A percentile compares a stretch with the other conserved stretches of the same genome.
These are phyloP conservation scores for Marisa cornuarietis DNA, from an alignment of 1,140 invertebrate genomes.

Conservation along the genomic window DNA sequence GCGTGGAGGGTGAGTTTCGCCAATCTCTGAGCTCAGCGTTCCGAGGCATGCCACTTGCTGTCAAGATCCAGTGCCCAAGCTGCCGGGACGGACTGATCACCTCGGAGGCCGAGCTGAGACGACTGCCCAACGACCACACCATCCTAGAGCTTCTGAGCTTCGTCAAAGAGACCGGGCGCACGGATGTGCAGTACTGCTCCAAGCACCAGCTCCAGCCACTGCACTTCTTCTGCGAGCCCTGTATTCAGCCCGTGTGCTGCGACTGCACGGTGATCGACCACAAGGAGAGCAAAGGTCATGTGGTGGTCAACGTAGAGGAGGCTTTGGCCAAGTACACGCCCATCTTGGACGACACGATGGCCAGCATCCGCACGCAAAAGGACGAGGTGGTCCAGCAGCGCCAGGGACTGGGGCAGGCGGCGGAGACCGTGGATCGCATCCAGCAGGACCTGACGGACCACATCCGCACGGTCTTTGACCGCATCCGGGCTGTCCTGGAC, in stretches of 20 bases:
- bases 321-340: slow-evolving; percentile 59
- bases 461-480: slow-evolving; percentile 52
- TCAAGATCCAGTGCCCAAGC: slow-evolving; percentile 75
- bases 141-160: slow-evolving; percentile 54
- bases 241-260: slow-evolving; percentile 58
- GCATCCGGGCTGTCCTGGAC: slow-evolving; percentile 51
- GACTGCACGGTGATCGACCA: slow-evolving; percentile 63
- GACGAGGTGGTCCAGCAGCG: slow-evolving; percentile 43
- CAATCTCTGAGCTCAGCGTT: slow-evolving; percentile 57
- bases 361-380: slow-evolving; percentile 44
- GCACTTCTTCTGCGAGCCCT: slow-evolving; percentile 63
- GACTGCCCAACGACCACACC: slow-evolving; percentile 59
- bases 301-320: slow-evolving; percentile 59
- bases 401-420: slow-evolving; percentile 44
- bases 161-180: slow-evolving; percentile 49
- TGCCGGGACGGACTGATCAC: slow-evolving; percentile 93
- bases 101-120: slow-evolving; percentile 69
- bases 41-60: slow-evolving; percentile 56
- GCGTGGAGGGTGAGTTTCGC: slow-evolving; percentile 59
- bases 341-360: slow-evolving; percentile 52
- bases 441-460: slow-evolving; percentile 50
- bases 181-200: slow-evolving; percentile 54
- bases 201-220: slow-evolving; percentile 61
- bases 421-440: slow-evolving; percentile 52
- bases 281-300: slow-evolving; percentile 56